Percentiles rank a stretch among this genome's conserved stretches.
Evolutionary conservation across 2,888 invertebrate species (phyloP).

Genomic region (Drosophila prolongata): DNA sequence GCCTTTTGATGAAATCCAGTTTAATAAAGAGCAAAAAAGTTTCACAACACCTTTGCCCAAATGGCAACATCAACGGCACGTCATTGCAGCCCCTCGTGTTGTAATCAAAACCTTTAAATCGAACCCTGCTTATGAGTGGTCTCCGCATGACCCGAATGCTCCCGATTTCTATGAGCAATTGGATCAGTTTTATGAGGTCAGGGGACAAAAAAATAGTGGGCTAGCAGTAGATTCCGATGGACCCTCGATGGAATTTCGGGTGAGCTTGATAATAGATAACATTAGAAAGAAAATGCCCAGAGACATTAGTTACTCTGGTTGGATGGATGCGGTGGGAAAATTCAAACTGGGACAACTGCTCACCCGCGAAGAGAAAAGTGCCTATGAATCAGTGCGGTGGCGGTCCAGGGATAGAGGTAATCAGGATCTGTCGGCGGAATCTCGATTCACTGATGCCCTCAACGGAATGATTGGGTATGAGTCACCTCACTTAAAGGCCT

Average conservation of each 20-base stretch:
- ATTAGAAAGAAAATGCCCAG: neutral
- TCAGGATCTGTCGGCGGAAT: neutral
- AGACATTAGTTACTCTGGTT: neutral
- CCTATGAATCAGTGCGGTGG: constrained; percentile 34
- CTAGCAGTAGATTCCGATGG: neutral
- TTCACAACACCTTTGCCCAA: neutral
- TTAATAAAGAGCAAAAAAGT: no score
- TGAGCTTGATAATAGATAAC: neutral
- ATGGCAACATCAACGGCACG: constrained; percentile 41
- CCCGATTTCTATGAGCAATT: constrained; percentile 54
- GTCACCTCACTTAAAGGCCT: constrained; percentile 43
- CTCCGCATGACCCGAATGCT: neutral
- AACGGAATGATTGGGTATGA: constrained; percentile 48
- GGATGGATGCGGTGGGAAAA: constrained; percentile 7
- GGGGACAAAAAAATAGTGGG: neutral
- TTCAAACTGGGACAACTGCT: constrained; percentile 35
- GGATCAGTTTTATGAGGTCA: constrained; percentile 51
- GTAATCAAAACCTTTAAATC: constrained; percentile 48
- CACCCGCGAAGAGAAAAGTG: constrained; percentile 14
- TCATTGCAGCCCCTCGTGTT: constrained; percentile 42
- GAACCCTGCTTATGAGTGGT: constrained; percentile 48
- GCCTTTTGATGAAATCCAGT: no score
- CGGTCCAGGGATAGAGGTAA: constrained; percentile 11
- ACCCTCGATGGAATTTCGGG: neutral
- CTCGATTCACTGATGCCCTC: constrained; percentile 36